Evolutionary conservation across 2,888 invertebrate genomes (phyloP).

Genomic region (Drymonia ruficornis): DNA sequence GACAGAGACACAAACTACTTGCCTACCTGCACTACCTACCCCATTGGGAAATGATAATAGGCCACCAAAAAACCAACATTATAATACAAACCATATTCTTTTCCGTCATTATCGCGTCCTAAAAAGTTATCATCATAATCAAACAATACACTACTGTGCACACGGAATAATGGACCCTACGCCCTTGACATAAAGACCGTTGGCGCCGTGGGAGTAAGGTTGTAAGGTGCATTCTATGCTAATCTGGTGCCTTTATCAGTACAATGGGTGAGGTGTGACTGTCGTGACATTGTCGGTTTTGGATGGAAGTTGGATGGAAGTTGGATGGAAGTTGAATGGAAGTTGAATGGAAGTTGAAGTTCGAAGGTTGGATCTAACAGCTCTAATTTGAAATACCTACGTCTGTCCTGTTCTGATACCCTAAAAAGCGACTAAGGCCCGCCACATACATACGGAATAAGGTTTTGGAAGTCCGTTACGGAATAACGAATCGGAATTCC

Average conservation of each 20-base stretch:
- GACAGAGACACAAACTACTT: too few species aligned
- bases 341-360: too few species aligned
- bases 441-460: too few species aligned
- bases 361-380: too few species aligned
- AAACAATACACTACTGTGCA: constrained; percentile 2
- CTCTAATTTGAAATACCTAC: too few species aligned
- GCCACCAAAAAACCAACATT: background rate
- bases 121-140: constrained; percentile 12
- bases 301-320: constrained; percentile 1
- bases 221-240: constrained; percentile 64
- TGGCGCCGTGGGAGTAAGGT: constrained; percentile 19
- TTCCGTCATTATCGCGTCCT: constrained; percentile 13
- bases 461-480: too few species aligned
- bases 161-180: constrained; percentile 21
- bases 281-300: constrained; percentile 8
- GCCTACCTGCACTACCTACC: too few species aligned
- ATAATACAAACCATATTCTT: background rate
- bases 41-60: background rate
- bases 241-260: constrained; percentile 37
- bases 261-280: constrained; percentile 29
- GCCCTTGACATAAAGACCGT: constrained; percentile 26
- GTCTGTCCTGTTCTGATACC: too few species aligned
- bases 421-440: too few species aligned
- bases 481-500: too few species aligned
- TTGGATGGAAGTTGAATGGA: too few species aligned